Base-by-base conservation (phyloP, 2,113 vertebrate genomes). In the Glaucomys volans region DNA sequence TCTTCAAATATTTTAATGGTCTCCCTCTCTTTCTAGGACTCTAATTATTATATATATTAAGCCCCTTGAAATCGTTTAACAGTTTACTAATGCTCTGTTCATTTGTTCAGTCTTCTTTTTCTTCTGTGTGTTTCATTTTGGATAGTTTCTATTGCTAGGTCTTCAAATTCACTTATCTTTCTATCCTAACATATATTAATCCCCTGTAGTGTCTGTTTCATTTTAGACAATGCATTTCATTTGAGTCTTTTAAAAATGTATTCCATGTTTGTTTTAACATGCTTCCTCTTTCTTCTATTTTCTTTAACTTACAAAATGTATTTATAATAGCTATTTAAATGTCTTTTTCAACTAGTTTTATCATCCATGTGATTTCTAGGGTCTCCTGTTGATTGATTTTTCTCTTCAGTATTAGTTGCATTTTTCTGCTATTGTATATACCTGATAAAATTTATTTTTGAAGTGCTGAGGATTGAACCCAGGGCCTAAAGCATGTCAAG, bases 1-100 rank as follows among this genome's bases (percentile, higher is more conserved):
- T 96, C 26, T 92, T 88, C n/a, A 94, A 64, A 74, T 72, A 24
- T 52, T 89, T 96, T 92, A 76, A 64, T 92, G 32, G 20, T 8
- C 7, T 0, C 10, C 3, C 16, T 20, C 28, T 37, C 40, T 47
- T 87, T 87, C 66, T 74, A 54, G 37, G 81, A 87, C 57, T 74
- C 47, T 18, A 81, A 64, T 64, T 64, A 40, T 35, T 44, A 81
- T 57, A 32, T 54, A 69, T 84, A 79, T 84, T 72, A 88, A n/a
- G 44, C 44, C n/a, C 9, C 44, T 18, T 74, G 37, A 85, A 57
- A 35, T 66, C 84, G 20, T 66, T 35, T 88, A 79, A 85, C 35
- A 96, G 47, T 35, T 95, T 22, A 72, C 54, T 89, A 76, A 91
- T 91, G n/a, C 12, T 79, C 47, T 89, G 35, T 64, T 95, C 37